A percentile compares a stretch with the other conserved stretches of the same genome.
Evolutionary conservation across 2,113 vertebrate species (phyloP).

Genomic region (Malurus melanocephalus): DNA sequence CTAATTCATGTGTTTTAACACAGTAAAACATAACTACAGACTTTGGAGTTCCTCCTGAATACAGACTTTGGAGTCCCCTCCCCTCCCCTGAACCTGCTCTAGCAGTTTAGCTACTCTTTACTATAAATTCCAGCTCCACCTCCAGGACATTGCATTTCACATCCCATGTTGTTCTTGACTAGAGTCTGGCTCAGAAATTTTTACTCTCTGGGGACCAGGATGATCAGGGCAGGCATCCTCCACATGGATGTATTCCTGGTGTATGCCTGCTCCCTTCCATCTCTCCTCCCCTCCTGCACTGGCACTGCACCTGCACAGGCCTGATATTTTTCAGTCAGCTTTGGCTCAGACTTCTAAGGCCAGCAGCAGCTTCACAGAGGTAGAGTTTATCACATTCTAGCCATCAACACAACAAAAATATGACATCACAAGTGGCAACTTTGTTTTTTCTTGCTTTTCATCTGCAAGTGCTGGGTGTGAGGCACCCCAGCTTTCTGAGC

Average conservation of each 20-base stretch:
- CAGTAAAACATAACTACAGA: neutral
- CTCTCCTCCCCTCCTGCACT: neutral
- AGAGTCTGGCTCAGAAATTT: neutral
- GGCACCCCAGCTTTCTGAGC: neutral
- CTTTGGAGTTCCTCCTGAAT: neutral
- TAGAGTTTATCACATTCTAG: neutral
- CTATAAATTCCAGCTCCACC: neutral
- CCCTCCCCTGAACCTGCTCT: neutral
- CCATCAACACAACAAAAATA: neutral
- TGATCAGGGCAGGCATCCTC: neutral
- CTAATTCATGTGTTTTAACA: neutral
- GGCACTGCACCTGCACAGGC: neutral
- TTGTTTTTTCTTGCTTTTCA: neutral
- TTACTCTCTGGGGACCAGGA: neutral
- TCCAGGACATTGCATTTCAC: neutral
- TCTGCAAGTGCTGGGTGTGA: neutral
- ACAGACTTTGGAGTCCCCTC: neutral
- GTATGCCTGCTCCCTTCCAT: neutral
- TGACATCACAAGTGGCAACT: neutral
- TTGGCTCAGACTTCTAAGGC: neutral
- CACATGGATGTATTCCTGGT: neutral
- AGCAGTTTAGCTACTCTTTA: neutral
- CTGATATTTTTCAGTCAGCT: neutral
- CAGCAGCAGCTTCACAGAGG: neutral
- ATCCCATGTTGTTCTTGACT: neutral